These are phyloP conservation scores for Diarsia brunnea DNA, from an alignment of 2,888 invertebrate genomes.

Conservation along the genomic window DNA sequence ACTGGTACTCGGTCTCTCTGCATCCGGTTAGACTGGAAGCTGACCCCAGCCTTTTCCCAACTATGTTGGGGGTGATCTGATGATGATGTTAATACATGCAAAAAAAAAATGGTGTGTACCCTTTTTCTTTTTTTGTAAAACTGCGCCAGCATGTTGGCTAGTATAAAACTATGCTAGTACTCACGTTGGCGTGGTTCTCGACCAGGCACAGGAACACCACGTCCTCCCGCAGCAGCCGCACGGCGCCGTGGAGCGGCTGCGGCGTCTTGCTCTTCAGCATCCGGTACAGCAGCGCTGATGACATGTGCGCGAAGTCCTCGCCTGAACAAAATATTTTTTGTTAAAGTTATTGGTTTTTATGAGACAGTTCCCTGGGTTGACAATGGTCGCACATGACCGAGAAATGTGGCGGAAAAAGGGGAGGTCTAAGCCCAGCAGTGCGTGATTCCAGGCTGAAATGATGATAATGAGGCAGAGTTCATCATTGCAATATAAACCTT, in stretches of 20 bases:
- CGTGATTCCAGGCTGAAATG: no score
- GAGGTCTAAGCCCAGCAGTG: no score
- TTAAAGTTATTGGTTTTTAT: neutral
- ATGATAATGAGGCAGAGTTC: no score
- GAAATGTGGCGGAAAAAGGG: no score
- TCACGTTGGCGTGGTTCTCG: conserved; percentile 97
- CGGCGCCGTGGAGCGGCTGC: conserved; percentile 97
- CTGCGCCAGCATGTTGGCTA: neutral
- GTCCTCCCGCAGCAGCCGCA: conserved; percentile 96
- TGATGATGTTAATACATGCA: no score
- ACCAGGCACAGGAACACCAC: conserved; percentile 98
- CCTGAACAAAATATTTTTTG: conserved; percentile 83
- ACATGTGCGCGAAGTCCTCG: conserved; percentile 98
- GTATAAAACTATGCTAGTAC: conserved; percentile 76
- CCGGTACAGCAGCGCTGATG: conserved; percentile 96
- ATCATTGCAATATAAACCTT: neutral
- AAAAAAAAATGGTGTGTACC: no score
- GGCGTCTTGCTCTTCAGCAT: conserved; percentile 98
- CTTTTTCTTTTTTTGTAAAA: neutral
- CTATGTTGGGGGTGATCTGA: no score
- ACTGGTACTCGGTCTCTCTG: no score
- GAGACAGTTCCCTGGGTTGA: neutral
- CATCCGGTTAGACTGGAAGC: no score
- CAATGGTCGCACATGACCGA: no score
- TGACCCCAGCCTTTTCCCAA: no score